Conservation (phyloP, 2,797 vertebrate species). For the Diplodus puntazzo region DNA sequence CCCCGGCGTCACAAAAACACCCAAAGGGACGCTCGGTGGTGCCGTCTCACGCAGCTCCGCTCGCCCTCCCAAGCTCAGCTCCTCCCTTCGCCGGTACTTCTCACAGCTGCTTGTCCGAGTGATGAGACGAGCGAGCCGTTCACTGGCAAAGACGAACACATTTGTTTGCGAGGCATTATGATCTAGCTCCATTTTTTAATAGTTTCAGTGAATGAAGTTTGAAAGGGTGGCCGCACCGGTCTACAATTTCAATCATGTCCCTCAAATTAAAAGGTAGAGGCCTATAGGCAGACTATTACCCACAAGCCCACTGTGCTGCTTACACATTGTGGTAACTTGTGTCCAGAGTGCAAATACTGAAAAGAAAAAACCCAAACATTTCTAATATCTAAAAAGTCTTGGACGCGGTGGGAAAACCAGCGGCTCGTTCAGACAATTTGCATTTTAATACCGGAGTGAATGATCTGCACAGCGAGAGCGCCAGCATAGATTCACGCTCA, state of each 20-base stretch:
- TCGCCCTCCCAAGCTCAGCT: slow-evolving; percentile 34
- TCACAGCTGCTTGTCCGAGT: slow-evolving; percentile 57
- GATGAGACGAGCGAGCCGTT: slow-evolving; percentile 56
- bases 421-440: slow-evolving; percentile 26
- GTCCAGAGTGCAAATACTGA: not conserved
- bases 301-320: not conserved
- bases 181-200: slow-evolving; percentile 23
- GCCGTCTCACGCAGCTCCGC: slow-evolving; percentile 44
- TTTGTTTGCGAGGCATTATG: slow-evolving; percentile 36
- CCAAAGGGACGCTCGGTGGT: slow-evolving; percentile 50
- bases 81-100: slow-evolving; percentile 5
- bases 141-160: slow-evolving; percentile 56
- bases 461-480: slow-evolving; percentile 27
- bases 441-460: slow-evolving; percentile 40
- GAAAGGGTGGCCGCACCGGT: not conserved
- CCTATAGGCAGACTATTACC: not conserved
- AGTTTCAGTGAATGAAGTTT: not conserved
- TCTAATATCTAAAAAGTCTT: not conserved
- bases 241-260: not conserved
- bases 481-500: slow-evolving; percentile 55
- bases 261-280: not conserved
- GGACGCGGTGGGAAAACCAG: slow-evolving; percentile 10
- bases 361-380: not conserved
- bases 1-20: slow-evolving; percentile 55
- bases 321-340: not conserved